A percentile compares a stretch with the other conserved stretches of the same genome.
These are phyloP conservation scores for Chauna torquata DNA, from an alignment of 2,113 vertebrate species.

Conservation along the genomic window DNA sequence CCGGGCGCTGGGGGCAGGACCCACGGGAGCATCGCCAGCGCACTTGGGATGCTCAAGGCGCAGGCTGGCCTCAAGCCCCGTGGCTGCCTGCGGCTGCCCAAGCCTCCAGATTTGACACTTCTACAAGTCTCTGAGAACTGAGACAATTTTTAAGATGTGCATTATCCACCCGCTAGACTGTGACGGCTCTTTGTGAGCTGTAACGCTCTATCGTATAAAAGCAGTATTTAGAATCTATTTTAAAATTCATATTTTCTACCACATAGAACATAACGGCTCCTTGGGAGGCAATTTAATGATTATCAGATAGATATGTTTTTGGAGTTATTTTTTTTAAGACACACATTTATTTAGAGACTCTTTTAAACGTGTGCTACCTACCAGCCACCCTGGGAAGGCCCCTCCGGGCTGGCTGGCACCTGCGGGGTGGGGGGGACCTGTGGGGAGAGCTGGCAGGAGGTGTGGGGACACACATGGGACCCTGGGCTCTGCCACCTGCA, in stretches of 20 bases:
- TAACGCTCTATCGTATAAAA: not conserved
- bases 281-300: constrained; percentile 34
- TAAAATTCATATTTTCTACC: constrained; percentile 60
- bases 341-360: not conserved
- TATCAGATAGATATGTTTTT: not conserved
- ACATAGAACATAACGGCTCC: constrained; percentile 40
- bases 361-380: not conserved
- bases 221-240: constrained; percentile 43
- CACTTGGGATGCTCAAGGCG: fast-evolving
- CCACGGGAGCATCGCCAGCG: fast-evolving
- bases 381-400: not conserved
- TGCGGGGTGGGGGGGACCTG: too few relatives aligned
- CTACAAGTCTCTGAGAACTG: not conserved
- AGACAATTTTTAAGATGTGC: not conserved
- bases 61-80: not conserved
- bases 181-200: constrained; percentile 49
- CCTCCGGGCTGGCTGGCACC: too few relatives aligned
- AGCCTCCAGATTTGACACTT: not conserved
- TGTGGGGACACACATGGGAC: too few relatives aligned
- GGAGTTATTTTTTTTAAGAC: not conserved
- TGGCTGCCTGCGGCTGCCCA: fast-evolving
- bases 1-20: not conserved
- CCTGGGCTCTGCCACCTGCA: too few relatives aligned
- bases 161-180: constrained; percentile 6
- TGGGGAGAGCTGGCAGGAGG: too few relatives aligned